These are phyloP conservation scores for Ageneiosus marmoratus DNA, from an alignment of 2,113 vertebrate genomes.

Conservation along the genomic window DNA sequence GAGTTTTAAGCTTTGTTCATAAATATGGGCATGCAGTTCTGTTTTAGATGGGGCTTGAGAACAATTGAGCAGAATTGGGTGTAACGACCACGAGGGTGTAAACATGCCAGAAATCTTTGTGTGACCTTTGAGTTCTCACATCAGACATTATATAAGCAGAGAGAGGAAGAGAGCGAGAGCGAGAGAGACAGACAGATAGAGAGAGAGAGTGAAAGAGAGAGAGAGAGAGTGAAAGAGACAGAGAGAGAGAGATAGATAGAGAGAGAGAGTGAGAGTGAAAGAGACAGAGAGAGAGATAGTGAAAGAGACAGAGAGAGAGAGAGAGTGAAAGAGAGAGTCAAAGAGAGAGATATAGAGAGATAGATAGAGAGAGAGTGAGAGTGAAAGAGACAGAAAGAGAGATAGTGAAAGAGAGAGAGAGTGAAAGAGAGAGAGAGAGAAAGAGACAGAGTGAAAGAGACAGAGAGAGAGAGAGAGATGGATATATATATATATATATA, in stretches of 20 bases:
- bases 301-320: background rate
- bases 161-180: background rate
- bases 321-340: too few species aligned
- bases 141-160: constrained; percentile 14
- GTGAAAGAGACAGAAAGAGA: too few species aligned
- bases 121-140: background rate
- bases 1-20: background rate
- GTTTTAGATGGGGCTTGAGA: background rate
- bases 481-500: too few species aligned
- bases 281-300: too few species aligned
- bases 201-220: background rate
- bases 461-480: background rate
- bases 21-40: background rate
- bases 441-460: background rate
- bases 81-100: background rate
- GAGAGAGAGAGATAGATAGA: background rate
- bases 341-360: too few species aligned
- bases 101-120: constrained; percentile 3
- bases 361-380: background rate
- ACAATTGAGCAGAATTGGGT: background rate
- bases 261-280: background rate
- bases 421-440: background rate
- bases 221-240: background rate
- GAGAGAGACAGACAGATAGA: too few species aligned
- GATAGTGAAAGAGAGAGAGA: background rate